Evolutionary conservation across 2,797 vertebrate species (phyloP), one percentile per base, ranked within the genome.

Genomic region (Florisuga fusca): DNA sequence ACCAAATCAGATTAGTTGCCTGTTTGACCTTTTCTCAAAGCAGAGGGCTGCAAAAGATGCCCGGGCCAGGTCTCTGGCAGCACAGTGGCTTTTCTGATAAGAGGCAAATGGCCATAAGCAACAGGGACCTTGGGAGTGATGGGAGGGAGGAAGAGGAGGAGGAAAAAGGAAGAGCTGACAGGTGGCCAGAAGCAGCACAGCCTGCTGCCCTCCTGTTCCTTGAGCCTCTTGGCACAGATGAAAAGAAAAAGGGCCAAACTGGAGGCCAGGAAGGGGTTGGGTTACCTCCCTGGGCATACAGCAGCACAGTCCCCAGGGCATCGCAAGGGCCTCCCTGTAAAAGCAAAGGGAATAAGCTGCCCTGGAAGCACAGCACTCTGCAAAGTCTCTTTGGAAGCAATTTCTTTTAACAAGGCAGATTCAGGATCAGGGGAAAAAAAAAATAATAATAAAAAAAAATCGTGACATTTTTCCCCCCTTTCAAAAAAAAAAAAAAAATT

Each of bases 321-420:
- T 20, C 0, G 0, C 19, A 10, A 2, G 9, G 29, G 25, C 69
- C 13, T 4, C 4, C 2, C 6, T 0, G 0, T 23, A 23, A 48
- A 33, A 21, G 17, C 20, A 41, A 41, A 51, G 13, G 45, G n/a
- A 45, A 14, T 15, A 71, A 61, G 14, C 25, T 2, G 2, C 4
- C 33, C 33, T 55, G 22, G 7, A 50, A 63, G 15, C 33, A 53
- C 6, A 2, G 7, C 31, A 38, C 31, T 9, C 27, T 17, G 7
- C 15, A 17, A 1, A 1, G 5, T 6, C 18, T 81, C 16, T 38
- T 31, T 6, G 11, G 17, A 6, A 69, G 12, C 5, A 48, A 53
- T n/a, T 74, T 62, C 17, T 55, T 16, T 61, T 25, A 11, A 46
- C 2, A 25, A 76, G 8, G 25, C 10, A 84, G 19, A 50, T 33